Conservation (phyloP, 2,113 vertebrate species). For the Pitta sordida region DNA sequence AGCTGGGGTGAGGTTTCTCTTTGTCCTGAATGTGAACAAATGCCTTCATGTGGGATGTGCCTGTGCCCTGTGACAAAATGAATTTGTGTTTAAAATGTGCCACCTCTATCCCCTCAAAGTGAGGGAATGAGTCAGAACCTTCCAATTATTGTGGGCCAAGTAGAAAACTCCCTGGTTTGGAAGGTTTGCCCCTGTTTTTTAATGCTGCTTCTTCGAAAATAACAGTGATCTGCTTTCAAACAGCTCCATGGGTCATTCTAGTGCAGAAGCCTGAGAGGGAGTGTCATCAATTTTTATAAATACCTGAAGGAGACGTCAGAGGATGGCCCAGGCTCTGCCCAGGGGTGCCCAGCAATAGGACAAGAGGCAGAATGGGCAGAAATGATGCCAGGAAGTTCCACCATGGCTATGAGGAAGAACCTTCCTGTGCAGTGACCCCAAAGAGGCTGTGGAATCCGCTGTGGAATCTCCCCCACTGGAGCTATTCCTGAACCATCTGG, state of each 20-base stretch:
- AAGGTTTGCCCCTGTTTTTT: background rate
- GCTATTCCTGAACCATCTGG: background rate
- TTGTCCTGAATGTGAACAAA: background rate
- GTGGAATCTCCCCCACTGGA: background rate
- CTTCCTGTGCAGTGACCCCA: background rate
- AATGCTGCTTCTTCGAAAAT: background rate
- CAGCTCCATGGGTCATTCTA: background rate
- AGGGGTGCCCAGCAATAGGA: background rate
- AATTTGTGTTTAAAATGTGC: background rate
- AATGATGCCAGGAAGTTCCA: background rate
- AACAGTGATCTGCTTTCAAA: background rate
- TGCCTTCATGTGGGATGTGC: fast-evolving
- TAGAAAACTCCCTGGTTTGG: background rate
- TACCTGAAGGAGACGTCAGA: background rate
- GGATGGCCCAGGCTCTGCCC: background rate
- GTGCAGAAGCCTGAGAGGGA: background rate
- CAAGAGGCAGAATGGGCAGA: background rate
- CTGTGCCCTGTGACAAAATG: background rate
- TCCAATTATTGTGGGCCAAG: background rate
- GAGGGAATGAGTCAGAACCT: background rate
- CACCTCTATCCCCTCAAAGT: background rate
- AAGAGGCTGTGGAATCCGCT: background rate
- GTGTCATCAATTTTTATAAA: background rate
- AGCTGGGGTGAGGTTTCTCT: background rate
- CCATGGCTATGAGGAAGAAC: background rate